Percentiles rank a stretch among this genome's conserved stretches.
Conservation (phyloP, 2,113 vertebrate species). For the Nesogale talazaci region DNA sequence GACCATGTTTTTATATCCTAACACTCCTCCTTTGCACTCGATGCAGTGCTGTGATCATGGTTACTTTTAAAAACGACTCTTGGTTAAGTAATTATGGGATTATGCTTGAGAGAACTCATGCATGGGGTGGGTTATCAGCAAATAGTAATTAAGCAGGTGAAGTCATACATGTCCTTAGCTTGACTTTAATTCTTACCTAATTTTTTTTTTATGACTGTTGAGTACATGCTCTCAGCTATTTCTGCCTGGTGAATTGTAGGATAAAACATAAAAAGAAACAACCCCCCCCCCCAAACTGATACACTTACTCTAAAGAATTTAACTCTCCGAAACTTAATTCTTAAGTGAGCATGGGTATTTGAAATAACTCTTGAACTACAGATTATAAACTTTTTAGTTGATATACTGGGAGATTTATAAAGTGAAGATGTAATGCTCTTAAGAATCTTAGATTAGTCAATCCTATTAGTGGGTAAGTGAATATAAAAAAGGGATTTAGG, state of each 20-base stretch:
- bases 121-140: slow-evolving; percentile 47
- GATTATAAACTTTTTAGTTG: neutral
- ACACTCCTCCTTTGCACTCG: neutral
- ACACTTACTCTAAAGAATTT: neutral
- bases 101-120: slow-evolving; percentile 34
- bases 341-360: neutral
- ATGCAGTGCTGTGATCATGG: neutral
- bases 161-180: slow-evolving; percentile 12
- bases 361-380: neutral
- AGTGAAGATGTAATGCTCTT: neutral
- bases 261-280: neutral
- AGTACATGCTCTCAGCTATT: neutral
- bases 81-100: slow-evolving; percentile 63
- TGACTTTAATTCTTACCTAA: too few relatives aligned
- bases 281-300: neutral
- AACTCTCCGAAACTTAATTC: slow-evolving; percentile 30
- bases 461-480: neutral
- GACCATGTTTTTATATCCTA: neutral
- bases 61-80: slow-evolving; percentile 50
- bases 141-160: slow-evolving; percentile 51
- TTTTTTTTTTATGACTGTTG: neutral
- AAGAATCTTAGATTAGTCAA: neutral
- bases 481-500: neutral
- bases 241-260: neutral
- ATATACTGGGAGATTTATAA: neutral